Evolutionary conservation across 2,113 vertebrate genomes (phyloP).

Genomic region (Sylvietta virens): DNA sequence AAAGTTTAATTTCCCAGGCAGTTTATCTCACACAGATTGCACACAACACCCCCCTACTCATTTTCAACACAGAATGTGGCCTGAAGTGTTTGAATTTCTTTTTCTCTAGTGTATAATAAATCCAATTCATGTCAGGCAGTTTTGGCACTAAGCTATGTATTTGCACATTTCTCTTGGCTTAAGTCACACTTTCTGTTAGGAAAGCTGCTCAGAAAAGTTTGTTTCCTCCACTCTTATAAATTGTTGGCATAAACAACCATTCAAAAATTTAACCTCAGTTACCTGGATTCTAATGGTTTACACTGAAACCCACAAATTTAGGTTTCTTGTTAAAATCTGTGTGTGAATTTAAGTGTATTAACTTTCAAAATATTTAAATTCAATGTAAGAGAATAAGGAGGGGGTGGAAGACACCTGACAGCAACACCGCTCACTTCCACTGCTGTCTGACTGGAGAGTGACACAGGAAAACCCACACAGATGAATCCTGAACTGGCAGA

Average conservation of each 20-base stretch:
- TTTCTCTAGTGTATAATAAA: slow-evolving; percentile 45
- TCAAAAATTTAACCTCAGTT: slow-evolving; percentile 36
- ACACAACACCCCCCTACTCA: not conserved
- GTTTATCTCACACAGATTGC: not conserved
- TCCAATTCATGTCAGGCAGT: slow-evolving; percentile 25
- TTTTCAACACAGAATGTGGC: not conserved
- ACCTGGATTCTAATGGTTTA: slow-evolving; percentile 27
- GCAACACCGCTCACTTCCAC: not conserved
- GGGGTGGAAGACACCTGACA: not conserved
- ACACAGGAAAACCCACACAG: not conserved
- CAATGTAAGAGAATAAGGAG: slow-evolving; percentile 1
- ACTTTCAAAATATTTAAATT: slow-evolving; percentile 41
- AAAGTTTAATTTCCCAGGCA: slow-evolving; percentile 38
- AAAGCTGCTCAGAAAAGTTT: slow-evolving; percentile 43
- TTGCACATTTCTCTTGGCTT: slow-evolving; percentile 51
- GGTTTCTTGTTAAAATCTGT: slow-evolving; percentile 7
- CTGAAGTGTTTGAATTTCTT: slow-evolving; percentile 17
- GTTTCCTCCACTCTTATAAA: slow-evolving; percentile 29
- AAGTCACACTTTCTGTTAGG: slow-evolving; percentile 48
- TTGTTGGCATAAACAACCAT: slow-evolving; percentile 36
- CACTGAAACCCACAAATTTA: not conserved
- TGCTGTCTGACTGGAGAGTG: not conserved
- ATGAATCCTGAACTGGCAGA: not conserved
- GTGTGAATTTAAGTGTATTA: not conserved
- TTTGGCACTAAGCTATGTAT: slow-evolving; percentile 37